These are phyloP conservation scores for Philonicus albiceps DNA, from an alignment of 2,888 invertebrate species.

Conservation along the genomic window DNA sequence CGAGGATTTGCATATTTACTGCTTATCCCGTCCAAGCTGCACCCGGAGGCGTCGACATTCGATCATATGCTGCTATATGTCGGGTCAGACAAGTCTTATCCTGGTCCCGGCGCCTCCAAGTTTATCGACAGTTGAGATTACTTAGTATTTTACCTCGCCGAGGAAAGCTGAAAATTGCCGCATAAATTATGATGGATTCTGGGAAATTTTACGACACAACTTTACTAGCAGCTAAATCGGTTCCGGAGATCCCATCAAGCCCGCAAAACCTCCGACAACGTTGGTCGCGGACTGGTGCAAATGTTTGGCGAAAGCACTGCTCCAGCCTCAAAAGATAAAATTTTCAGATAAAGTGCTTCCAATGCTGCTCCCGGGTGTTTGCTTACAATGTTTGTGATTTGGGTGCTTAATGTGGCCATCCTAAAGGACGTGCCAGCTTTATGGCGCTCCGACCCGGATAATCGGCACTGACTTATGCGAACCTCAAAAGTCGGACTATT, in stretches of 20 bases:
- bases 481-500: background rate
- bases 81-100: background rate
- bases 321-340: background rate
- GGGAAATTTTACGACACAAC: background rate
- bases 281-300: background rate
- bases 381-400: background rate
- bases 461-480: background rate
- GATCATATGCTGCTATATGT: background rate
- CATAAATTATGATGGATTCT: background rate
- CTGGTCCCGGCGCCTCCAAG: background rate
- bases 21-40: background rate
- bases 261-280: background rate
- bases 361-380: background rate
- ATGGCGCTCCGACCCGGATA: background rate
- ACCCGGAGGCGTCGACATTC: background rate
- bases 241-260: background rate
- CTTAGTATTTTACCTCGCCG: background rate
- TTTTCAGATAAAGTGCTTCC: background rate
- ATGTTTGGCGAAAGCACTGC: background rate
- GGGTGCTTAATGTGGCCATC: background rate
- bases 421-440: background rate
- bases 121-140: background rate
- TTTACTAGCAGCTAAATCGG: background rate
- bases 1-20: background rate
- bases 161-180: background rate